phyloP scores from a whole-genome alignment of 2,113 vertebrate genomes.

The Phrynosoma platyrhinos region DNA sequence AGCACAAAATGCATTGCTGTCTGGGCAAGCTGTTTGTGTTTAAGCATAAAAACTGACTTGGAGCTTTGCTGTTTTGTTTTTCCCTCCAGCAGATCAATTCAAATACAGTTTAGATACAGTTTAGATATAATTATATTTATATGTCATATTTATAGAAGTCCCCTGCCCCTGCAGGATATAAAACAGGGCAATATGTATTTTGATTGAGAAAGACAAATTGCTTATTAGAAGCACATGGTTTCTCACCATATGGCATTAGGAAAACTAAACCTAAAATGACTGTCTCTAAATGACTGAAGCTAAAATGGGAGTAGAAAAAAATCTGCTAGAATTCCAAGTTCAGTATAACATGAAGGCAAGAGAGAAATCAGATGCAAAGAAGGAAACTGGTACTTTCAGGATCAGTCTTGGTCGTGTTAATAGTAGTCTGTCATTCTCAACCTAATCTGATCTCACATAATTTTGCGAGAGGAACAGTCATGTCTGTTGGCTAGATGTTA shows the following conservation, averaged over 20 bases:
- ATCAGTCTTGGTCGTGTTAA: too few species aligned
- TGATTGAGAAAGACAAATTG: conserved; percentile 20
- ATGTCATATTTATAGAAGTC: conserved; percentile 37
- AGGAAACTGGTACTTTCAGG: neutral
- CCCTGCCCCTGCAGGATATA: conserved; percentile 20
- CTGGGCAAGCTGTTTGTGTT: conserved; percentile 25
- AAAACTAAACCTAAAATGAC: conserved; percentile 14
- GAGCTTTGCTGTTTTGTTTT: conserved; percentile 40
- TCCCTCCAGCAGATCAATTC: conserved; percentile 28
- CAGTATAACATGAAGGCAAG: neutral
- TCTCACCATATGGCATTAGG: neutral
- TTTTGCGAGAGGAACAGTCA: too few species aligned
- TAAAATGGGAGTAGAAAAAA: neutral
- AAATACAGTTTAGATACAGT: conserved; percentile 21
- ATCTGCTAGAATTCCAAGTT: neutral
- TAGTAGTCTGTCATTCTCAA: too few species aligned
- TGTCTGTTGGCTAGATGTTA: too few species aligned
- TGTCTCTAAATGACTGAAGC: conserved; percentile 23
- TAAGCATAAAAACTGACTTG: conserved; percentile 46
- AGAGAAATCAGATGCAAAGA: too few species aligned
- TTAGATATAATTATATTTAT: conserved; percentile 19
- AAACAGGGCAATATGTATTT: conserved; percentile 5
- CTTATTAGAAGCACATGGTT: neutral
- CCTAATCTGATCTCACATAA: too few species aligned
- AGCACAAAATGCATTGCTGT: conserved; percentile 25